These are phyloP conservation scores for Neopelma chrysocephalum DNA, from an alignment of 2,797 vertebrate genomes.

Conservation along the genomic window DNA sequence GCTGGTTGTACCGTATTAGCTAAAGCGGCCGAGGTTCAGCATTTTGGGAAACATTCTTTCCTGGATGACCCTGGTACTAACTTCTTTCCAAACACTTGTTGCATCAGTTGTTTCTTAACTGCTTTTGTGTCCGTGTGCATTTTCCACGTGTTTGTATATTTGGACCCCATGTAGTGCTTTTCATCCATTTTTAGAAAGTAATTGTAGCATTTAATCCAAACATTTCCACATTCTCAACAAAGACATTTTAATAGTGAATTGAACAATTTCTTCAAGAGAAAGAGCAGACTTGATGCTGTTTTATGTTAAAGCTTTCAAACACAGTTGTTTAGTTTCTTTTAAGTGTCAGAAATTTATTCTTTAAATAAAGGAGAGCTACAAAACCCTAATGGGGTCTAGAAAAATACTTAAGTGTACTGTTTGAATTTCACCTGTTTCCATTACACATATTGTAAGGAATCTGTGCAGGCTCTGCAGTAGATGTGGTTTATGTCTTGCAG, in stretches of 20 bases:
- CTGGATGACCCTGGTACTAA: neutral
- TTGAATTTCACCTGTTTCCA: conserved; percentile 64
- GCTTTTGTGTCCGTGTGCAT: accelerated
- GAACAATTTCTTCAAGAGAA: conserved; percentile 25
- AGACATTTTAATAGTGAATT: conserved; percentile 1
- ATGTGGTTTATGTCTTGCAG: conserved; percentile 33
- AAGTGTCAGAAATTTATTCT: conserved; percentile 59
- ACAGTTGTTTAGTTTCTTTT: conserved; percentile 44
- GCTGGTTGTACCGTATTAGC: neutral
- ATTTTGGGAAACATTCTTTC: neutral
- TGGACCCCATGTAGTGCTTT: neutral
- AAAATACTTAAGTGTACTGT: conserved; percentile 32
- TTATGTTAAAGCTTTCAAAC: conserved; percentile 49
- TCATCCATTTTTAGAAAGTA: neutral
- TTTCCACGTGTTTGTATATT: neutral
- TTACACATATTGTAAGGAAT: conserved; percentile 30
- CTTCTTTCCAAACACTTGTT: neutral
- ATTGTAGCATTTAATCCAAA: conserved; percentile 7
- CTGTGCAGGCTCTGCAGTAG: neutral
- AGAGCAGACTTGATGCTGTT: conserved; percentile 22
- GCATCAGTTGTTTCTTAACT: neutral
- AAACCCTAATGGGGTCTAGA: conserved; percentile 15
- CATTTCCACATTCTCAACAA: neutral
- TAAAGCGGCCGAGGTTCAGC: neutral
- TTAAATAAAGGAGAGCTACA: conserved; percentile 49